These are phyloP conservation scores for Pseudoatta argentina DNA, from an alignment of 1,140 invertebrate species.

Conservation along the genomic window DNA sequence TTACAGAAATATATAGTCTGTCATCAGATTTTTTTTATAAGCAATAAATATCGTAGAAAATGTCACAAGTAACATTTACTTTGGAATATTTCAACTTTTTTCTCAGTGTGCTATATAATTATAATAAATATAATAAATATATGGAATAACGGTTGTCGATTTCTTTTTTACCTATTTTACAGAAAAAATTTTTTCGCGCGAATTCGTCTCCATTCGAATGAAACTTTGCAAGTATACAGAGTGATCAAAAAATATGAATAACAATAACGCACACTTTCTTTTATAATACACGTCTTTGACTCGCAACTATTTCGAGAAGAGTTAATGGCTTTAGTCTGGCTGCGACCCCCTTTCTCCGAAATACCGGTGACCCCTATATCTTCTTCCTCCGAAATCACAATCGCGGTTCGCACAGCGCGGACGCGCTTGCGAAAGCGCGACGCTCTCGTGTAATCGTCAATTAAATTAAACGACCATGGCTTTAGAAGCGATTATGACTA, in stretches of 20 bases:
- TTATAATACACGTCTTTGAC: background rate
- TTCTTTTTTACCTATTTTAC: background rate
- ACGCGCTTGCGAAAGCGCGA: conserved; percentile 61
- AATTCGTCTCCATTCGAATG: background rate
- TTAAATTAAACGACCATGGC: conserved; percentile 77
- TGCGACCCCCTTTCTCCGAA: background rate
- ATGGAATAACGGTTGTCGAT: too few species aligned
- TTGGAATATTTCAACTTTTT: too few species aligned
- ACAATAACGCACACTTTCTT: background rate
- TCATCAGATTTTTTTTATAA: too few species aligned
- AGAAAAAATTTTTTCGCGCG: background rate
- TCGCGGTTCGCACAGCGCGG: conserved; percentile 5
- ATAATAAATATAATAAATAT: background rate
- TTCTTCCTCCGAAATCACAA: conserved; percentile 28
- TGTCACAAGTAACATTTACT: too few species aligned
- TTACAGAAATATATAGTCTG: too few species aligned
- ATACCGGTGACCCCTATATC: background rate
- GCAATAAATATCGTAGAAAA: too few species aligned
- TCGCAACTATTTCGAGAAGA: conserved; percentile 3
- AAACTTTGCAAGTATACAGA: background rate
- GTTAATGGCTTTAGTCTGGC: background rate
- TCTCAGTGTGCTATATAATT: background rate
- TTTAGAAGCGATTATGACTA: conserved; percentile 77
- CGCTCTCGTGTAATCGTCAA: conserved; percentile 71
- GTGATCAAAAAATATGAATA: background rate